Evolutionary conservation across 2,888 invertebrate species (phyloP), one percentile per base, ranked within the genome.

Genomic region (Ophonus ardosiacus): DNA sequence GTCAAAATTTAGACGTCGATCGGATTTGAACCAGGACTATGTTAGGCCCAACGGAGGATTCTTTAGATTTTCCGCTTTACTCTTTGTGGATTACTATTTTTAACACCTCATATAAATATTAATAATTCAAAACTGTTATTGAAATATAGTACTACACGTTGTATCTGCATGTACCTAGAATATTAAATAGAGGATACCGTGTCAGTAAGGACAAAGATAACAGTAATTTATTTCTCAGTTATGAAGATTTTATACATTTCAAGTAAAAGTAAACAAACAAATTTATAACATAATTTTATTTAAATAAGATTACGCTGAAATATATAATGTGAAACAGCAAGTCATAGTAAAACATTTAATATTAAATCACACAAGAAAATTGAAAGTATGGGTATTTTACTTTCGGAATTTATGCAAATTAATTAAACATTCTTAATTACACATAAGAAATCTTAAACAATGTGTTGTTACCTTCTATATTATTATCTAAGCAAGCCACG

Each of bases 371-470:
- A 61, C 18, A 17, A 61, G 18, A 61, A 65, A 65, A 65, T 31
- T 18, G 59, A 59, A 59, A 59, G 59, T 18, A 15, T 59, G n/a
- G 13, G 3, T 13, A 56, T 59, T 7, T 59, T 59, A 63, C 18
- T 63, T 21, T 63, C 21, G 10, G 24, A 38, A 74, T 15, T 18
- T 43, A 43, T 74, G 71, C 40, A 43, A 68, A 74, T 43, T 43
- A 31, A 21, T 24, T 31, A 31, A 31, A 31, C 31, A 51, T 13
- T 13, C 5, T 59, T 59, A 59, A 59, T 59, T 59, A 59, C 18
- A 31, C 8, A 8, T 59, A 17, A 17, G 59, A 59, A 59, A 59
- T 59, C n/a, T 59, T 17, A 31, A 59, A 59, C 59, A 59, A 59
- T 59, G 59, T 63, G 68, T 31, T n/a, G 7, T 21, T 24, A 8